Evolutionary conservation across 1,140 invertebrate species (phyloP), one percentile per base, ranked within the genome.

Genomic region (Apis dorsata): DNA sequence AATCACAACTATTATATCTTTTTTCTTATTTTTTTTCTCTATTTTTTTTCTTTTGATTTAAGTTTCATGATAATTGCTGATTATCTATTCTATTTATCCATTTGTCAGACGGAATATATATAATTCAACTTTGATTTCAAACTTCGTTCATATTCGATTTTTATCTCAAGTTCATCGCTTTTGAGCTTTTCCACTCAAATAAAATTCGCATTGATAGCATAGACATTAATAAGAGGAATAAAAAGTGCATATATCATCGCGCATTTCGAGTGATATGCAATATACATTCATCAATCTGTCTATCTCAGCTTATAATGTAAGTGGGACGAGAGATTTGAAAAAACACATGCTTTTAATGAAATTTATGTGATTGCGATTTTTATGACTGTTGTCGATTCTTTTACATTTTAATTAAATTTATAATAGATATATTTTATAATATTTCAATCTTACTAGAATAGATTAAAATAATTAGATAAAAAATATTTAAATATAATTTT

Each of bases 171-270:
- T 4, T 7, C 5, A 44, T 21, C 19, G 19, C 8, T 60, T 73
- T 73, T 19, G 15, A 59, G 34, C 28, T 72, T 28, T 28, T 17
- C 51, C 17, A 24, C 53, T 28, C 1, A 21, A 73, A 44, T 59
- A 59, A 28, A 73, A 73, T 60, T 73, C 55, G 71, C 71, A 73
- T 73, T 73, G 55, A 73, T 44, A 59, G 19, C 53, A 28, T 34
- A 21, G 55, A 59, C 55, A 53, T 34, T 44, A 44, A 28, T n/a
- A 44, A 73, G 19, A 73, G 53, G 19, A 73, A n/a, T 73, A 73
- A 73, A 73, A 74, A 59, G 53, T 34, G 24, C 55, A 21, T 60
- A 9, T 21, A 44, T 19, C 13, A 28, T 57, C 70, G 53, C 57
- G 15, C 53, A 55, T 72, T 72, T 34, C 24, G 24, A 73, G 55